Evolutionary conservation across 2,797 vertebrate species (phyloP).

Genomic region (Enteromius thamalakanensis): DNA sequence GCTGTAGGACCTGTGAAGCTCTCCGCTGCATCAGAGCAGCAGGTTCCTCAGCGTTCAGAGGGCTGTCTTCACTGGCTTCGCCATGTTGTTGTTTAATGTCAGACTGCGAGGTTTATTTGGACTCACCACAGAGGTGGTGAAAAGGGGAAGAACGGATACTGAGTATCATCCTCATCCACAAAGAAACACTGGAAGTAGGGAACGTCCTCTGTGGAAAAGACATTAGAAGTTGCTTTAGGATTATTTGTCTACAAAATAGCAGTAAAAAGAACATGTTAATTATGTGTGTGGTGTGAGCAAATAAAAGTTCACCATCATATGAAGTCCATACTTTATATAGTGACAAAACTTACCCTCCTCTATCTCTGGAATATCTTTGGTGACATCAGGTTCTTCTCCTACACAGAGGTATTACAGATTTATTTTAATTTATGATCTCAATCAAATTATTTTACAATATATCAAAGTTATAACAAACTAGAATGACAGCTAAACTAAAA

Average conservation of each 20-base stretch:
- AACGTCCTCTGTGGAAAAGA: slow-evolving; percentile 80
- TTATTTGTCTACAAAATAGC: background rate
- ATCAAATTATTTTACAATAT: background rate
- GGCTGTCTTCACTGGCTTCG: background rate
- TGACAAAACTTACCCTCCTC: slow-evolving; percentile 69
- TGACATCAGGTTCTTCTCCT: slow-evolving; percentile 66
- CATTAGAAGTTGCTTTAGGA: background rate
- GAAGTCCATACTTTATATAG: background rate
- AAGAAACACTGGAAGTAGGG: slow-evolving; percentile 97
- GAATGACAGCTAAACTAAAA: background rate
- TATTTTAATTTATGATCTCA: background rate
- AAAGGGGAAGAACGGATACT: slow-evolving; percentile 87
- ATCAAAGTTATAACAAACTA: background rate
- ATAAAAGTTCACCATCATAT: background rate
- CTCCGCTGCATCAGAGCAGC: slow-evolving; percentile 36
- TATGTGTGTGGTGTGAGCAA: background rate
- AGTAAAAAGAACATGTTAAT: background rate
- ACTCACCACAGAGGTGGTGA: slow-evolving; percentile 77
- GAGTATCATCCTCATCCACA: slow-evolving; percentile 90
- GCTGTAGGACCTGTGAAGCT: slow-evolving; percentile 46
- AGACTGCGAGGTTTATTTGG: slow-evolving; percentile 22
- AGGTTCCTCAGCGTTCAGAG: slow-evolving; percentile 38
- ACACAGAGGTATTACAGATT: slow-evolving; percentile 15
- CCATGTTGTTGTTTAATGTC: slow-evolving; percentile 33
- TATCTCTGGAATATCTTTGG: slow-evolving; percentile 64